Evolutionary conservation across 2,888 invertebrate species (phyloP).

Genomic region (Tachina grossa): DNA sequence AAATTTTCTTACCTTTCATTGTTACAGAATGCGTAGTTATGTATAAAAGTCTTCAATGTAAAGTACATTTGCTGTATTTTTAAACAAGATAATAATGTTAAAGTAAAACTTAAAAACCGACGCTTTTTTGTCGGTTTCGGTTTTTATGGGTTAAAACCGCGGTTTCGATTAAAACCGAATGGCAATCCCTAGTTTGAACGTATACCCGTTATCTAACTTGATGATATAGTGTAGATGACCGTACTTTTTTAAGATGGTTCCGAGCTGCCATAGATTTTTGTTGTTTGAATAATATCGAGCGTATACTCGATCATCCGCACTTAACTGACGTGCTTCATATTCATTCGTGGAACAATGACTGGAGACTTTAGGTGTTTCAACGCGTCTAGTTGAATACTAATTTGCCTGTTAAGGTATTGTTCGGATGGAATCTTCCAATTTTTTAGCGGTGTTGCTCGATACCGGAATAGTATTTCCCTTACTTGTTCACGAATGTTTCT

Average conservation of each 20-base stretch:
- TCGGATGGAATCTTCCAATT: conserved; percentile 59
- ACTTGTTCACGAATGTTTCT: neutral
- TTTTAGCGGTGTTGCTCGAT: conserved; percentile 53
- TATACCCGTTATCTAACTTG: no score
- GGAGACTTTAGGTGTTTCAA: conserved; percentile 8
- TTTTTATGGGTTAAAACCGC: no score
- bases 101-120: no score
- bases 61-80: no score
- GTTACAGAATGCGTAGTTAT: no score
- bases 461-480: conserved; percentile 50
- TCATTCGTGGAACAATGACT: neutral
- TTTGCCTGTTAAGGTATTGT: conserved; percentile 46
- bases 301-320: conserved; percentile 13
- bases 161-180: no score
- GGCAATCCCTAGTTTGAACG: no score
- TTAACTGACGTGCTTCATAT: conserved; percentile 9
- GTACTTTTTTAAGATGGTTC: conserved; percentile 21
- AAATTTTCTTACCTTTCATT: no score
- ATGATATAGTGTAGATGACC: neutral
- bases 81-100: no score
- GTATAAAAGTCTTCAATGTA: no score
- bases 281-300: conserved; percentile 5
- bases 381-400: conserved; percentile 35
- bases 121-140: no score
- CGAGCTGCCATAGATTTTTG: conserved; percentile 14